phyloP scores from a whole-genome alignment of 2,113 vertebrate species.

The Myotis yumanensis region DNA sequence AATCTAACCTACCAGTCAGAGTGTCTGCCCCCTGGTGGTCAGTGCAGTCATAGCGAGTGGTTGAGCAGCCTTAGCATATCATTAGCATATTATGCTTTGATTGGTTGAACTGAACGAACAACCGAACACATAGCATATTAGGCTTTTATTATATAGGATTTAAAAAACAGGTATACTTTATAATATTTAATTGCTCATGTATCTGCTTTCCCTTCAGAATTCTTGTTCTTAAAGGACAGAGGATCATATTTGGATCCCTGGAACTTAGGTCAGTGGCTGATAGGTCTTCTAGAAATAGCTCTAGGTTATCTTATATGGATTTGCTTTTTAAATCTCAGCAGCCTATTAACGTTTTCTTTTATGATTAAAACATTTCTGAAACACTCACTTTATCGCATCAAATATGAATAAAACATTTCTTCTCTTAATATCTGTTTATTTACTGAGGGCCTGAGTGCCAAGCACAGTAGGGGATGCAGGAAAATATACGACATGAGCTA shows the following conservation, averaged over 20 bases:
- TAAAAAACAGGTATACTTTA: not conserved
- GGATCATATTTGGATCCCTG: not conserved
- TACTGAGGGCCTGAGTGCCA: not conserved
- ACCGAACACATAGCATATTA: no score
- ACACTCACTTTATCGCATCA: not conserved
- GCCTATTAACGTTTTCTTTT: conserved; percentile 12
- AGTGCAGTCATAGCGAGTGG: no score
- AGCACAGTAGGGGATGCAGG: not conserved
- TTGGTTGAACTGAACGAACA: no score
- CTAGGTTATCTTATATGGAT: not conserved
- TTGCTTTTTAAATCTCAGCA: conserved; percentile 43
- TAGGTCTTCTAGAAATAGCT: not conserved
- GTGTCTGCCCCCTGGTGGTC: no score
- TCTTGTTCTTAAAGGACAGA: conserved; percentile 17
- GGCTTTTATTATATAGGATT: no score
- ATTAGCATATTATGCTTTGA: no score
- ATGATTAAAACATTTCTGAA: conserved; percentile 36
- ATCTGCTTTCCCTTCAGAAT: not conserved
- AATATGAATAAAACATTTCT: conserved; percentile 13
- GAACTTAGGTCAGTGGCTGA: not conserved
- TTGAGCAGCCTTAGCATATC: no score
- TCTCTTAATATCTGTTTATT: not conserved
- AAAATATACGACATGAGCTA: not conserved
- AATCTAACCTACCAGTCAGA: no score
- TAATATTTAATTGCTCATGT: not conserved